Evolutionary conservation across 2,797 vertebrate species (phyloP).

Genomic region (Hyperoplus lanceolatus): DNA sequence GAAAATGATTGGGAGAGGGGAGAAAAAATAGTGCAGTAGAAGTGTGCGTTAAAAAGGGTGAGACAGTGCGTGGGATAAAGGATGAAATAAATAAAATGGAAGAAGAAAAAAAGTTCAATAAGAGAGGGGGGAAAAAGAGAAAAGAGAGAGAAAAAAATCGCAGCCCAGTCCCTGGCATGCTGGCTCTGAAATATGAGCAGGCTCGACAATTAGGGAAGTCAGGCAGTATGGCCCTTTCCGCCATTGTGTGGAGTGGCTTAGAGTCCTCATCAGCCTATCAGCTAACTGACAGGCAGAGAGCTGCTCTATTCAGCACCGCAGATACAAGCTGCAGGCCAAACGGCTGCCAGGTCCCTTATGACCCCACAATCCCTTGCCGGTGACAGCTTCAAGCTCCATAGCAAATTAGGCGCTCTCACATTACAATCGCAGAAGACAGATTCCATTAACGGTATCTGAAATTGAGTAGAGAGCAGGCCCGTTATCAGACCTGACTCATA

Average conservation of each 20-base stretch:
- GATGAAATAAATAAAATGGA: constrained; percentile 84
- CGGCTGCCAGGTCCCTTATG: constrained; percentile 99
- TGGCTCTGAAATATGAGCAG: constrained; percentile 97
- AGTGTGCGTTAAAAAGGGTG: constrained; percentile 75
- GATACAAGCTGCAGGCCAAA: constrained; percentile 99
- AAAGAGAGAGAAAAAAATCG: constrained; percentile 47
- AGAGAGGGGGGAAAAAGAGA: constrained; percentile 64
- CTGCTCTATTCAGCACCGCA: constrained; percentile 99
- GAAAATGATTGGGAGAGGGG: constrained; percentile 67
- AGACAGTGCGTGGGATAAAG: constrained; percentile 84
- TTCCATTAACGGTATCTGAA: constrained; percentile 99
- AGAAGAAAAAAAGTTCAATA: constrained; percentile 84
- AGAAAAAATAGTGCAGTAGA: constrained; percentile 64
- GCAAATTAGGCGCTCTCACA: constrained; percentile 99
- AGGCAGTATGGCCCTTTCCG: constrained; percentile 96
- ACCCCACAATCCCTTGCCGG: constrained; percentile 99
- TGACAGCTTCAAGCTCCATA: constrained; percentile 99
- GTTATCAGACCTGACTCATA: constrained; percentile 99
- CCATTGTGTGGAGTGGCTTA: constrained; percentile 99
- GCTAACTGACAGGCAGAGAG: constrained; percentile 99
- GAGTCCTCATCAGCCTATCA: constrained; percentile 99
- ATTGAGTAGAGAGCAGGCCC: constrained; percentile 99
- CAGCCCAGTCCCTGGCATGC: constrained; percentile 86
- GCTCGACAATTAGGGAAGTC: constrained; percentile 99
- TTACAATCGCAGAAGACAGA: constrained; percentile 99